Conservation (phyloP, 2,888 invertebrate species). For the Drosophila demipolita region DNA sequence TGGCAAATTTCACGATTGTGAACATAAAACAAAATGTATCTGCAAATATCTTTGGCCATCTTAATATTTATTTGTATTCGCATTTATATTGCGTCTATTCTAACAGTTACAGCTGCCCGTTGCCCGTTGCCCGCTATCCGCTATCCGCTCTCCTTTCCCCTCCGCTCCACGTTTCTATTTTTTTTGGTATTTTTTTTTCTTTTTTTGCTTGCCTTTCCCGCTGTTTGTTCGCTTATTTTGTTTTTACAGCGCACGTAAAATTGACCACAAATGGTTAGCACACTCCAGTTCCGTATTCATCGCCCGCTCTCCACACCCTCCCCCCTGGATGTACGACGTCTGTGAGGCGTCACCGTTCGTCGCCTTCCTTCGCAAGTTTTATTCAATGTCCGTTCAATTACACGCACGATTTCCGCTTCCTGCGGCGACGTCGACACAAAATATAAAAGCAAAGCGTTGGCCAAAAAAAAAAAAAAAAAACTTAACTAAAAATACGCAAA, state of each 20-base stretch:
- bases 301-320: neutral
- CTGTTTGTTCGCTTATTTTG: conserved; percentile 51
- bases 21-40: conserved; percentile 76
- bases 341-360: conserved; percentile 44
- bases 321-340: neutral
- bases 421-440: conserved; percentile 64
- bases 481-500: neutral
- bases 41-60: conserved; percentile 64
- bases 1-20: conserved; percentile 40
- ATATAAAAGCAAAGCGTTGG: conserved; percentile 48
- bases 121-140: neutral
- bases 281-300: conserved; percentile 4
- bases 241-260: conserved; percentile 76
- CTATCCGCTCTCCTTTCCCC: neutral
- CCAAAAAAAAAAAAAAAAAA: conserved; percentile 15
- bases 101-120: neutral
- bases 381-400: conserved; percentile 79
- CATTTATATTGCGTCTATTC: conserved; percentile 55
- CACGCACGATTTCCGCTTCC: conserved; percentile 81
- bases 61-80: conserved; percentile 74
- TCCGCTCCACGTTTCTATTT: neutral
- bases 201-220: conserved; percentile 3
- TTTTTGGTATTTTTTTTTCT: neutral
- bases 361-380: conserved; percentile 64
- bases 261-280: conserved; percentile 70